Evolutionary conservation across 2,888 invertebrate genomes (phyloP), one percentile per base, ranked within the genome.

Genomic region (Pediacus dermestoides): DNA sequence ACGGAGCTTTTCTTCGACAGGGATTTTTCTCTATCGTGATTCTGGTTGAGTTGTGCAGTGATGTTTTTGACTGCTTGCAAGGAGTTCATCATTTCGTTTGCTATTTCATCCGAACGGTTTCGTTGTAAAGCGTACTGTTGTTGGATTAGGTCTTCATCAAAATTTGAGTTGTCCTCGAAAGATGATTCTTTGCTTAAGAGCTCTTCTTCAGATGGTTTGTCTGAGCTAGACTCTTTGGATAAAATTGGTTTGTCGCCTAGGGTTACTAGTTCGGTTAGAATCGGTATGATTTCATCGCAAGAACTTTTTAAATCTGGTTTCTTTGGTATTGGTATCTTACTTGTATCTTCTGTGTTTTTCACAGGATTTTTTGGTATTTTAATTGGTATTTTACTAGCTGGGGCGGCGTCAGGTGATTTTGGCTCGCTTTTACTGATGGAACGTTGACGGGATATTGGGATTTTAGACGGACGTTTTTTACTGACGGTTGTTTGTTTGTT

Each of bases 381-480:
- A 8, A 66, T 40, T 4, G 64, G 67, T 35, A 66, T 66, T 57
- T 59, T 64, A 44, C 64, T 65, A 27, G 14, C 18, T 23, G 39
- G 28, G 16, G 32, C 32, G n/a, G 48, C 39, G 21, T 55, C 53
- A 22, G 55, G 56, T 2, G 56, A 52, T 38, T 60, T 59, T 9
- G 46, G 27, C 38, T 61, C 62, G 34, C 46, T 49, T 37, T 61
- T 63, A 9, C 59, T 52, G 18, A 59, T 38, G 2, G 63, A 61
- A 35, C 55, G 55, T 48, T 65, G 65, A 23, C 63, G 50, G 1
- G 59, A 63, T 39, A 70, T 53, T 27, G 68, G 68, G 34, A 70
- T 70, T 52, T 52, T 64, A 1, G 70, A 70, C 2, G 60, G 61
- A 41, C 55, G 57, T 39, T 53, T 58, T 31, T 44, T 49, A 13